These are phyloP conservation scores for Pangasianodon hypophthalmus DNA, from an alignment of 2,113 vertebrate genomes.

Conservation along the genomic window DNA sequence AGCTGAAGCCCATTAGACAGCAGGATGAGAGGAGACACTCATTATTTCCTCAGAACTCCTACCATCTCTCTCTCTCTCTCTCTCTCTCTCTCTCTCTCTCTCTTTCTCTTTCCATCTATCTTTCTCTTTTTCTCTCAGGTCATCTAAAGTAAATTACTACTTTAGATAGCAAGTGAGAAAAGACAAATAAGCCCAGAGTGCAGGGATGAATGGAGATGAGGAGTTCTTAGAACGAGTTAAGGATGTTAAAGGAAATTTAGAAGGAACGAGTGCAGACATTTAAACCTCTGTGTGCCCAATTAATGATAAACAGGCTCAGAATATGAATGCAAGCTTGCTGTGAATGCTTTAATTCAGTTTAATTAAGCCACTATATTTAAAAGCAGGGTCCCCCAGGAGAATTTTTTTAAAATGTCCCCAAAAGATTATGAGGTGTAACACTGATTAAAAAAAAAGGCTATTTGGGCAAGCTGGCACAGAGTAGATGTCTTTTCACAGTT, in stretches of 20 bases:
- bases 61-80: neutral
- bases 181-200: slow-evolving; percentile 24
- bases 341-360: neutral
- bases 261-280: neutral
- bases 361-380: slow-evolving; percentile 2
- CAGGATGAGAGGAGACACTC: slow-evolving; percentile 32
- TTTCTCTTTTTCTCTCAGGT: neutral
- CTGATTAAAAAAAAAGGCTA: neutral
- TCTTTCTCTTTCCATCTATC: neutral
- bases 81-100: neutral
- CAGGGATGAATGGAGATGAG: neutral
- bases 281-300: slow-evolving; percentile 10
- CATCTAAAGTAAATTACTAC: slow-evolving; percentile 1
- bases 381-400: neutral
- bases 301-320: neutral
- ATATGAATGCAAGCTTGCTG: neutral
- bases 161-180: neutral
- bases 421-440: neutral
- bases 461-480: neutral
- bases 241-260: neutral
- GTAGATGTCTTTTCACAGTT: neutral
- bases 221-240: neutral
- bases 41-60: slow-evolving; percentile 28
- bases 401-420: neutral
- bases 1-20: slow-evolving; percentile 38